Evolutionary conservation across 2,113 vertebrate genomes (phyloP), one percentile per base, ranked within the genome.

Genomic region (Nibea coibor): DNA sequence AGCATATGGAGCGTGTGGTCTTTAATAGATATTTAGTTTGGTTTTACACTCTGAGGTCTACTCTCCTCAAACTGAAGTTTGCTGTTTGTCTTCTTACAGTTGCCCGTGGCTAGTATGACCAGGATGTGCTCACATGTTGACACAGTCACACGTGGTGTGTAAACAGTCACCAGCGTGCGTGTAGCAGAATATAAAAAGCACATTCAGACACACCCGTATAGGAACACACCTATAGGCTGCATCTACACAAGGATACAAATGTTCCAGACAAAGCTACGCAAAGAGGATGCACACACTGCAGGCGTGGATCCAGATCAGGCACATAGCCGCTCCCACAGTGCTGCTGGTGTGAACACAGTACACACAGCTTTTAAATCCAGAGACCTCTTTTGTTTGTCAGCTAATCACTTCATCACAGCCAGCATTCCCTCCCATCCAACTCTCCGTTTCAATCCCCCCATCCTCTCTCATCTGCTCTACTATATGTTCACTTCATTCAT

Each of bases 331-430:
- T 14, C 43, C 43, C 43, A 45, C 43, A 45, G 43, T 45, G 43
- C 43, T 45, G 43, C 58, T 71, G 58, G 35, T 39, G 35, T 9
- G 35, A 74, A 62, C 28, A 47, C 39, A 48, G 47, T 62, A 53
- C 3, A 53, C 3, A 12, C 20, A 14, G 24, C 17, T 64, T 77
- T 86, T 74, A 83, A 71, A 85, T 88, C 10, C 20, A 54, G 39
- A 47, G 24, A 53, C 54, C 31, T 75, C 73, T 83, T 83, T 54
- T 86, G 72, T 75, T 82, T n/a, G 19, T 51, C 12, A 24, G 50
- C 28, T 87, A 84, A 88, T 91, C 72, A 78, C 67, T 84, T 83
- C 81, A 86, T 88, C 61, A 57, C 75, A 67, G 56, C 69, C 28
- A 14, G 19, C 43, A 35, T 66, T 78, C 59, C 26, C 50, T 69